Conservation (phyloP, 1,140 invertebrate species). For the Ectropis grisescens region DNA sequence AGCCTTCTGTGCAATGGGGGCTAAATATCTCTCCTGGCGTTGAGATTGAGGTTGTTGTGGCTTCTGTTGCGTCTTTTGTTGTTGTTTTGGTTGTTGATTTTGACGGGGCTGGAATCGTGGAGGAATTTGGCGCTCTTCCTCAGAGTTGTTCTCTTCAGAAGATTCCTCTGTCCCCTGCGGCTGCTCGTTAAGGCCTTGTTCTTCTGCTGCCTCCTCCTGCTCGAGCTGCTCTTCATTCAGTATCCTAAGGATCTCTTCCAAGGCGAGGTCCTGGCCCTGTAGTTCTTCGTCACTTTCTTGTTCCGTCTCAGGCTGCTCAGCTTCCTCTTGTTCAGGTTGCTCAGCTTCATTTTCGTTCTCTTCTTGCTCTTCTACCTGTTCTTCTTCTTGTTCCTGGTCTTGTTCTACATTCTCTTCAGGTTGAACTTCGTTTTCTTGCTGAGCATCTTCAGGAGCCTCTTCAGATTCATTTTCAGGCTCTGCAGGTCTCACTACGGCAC, state of each 20-base stretch:
- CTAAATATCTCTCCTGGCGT: not conserved
- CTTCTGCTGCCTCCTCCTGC: conserved; percentile 2
- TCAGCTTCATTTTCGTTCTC: conserved; percentile 6
- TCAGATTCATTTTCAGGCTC: not conserved
- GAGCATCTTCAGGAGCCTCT: not conserved
- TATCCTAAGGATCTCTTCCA: conserved; percentile 6
- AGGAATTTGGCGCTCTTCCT: not conserved
- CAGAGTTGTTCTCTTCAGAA: not conserved
- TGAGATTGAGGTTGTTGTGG: too few species aligned
- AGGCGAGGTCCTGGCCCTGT: not conserved
- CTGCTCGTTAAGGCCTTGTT: conserved; percentile 1
- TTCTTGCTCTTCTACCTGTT: conserved; percentile 1
- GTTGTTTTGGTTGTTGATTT: too few species aligned
- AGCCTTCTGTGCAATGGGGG: not conserved
- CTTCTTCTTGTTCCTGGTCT: conserved; percentile 2
- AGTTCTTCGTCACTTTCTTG: too few species aligned
- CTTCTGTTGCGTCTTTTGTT: too few species aligned
- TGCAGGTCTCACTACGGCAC: conserved; percentile 7
- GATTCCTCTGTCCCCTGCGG: too few species aligned
- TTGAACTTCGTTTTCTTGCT: conserved; percentile 8
- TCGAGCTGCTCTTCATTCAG: conserved; percentile 5
- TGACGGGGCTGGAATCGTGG: not conserved
- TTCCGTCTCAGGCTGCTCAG: conserved; percentile 6
- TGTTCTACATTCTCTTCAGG: conserved; percentile 4
- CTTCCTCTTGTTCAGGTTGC: conserved; percentile 4